A percentile compares a stretch with the other conserved stretches of the same genome.
Evolutionary conservation across 2,797 vertebrate species (phyloP).

Genomic region (Thamnophis elegans): DNA sequence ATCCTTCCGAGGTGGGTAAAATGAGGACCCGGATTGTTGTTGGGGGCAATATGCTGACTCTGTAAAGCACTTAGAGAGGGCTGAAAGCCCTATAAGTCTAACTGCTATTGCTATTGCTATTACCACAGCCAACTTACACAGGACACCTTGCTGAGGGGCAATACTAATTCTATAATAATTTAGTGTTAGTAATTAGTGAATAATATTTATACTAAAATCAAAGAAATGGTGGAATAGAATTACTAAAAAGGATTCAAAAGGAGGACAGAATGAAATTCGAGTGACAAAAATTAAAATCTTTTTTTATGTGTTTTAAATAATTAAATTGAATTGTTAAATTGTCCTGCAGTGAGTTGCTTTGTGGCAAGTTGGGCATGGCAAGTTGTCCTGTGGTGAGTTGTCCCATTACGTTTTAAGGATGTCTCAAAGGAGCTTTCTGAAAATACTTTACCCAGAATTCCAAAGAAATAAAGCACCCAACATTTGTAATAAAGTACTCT

Average conservation of each 20-base stretch:
- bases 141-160: not conserved
- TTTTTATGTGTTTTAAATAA: not conserved
- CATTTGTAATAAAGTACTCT: not conserved
- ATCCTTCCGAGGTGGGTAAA: too few relatives aligned
- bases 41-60: too few relatives aligned
- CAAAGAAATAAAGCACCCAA: not conserved
- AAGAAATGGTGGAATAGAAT: not conserved
- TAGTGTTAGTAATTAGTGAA: too few relatives aligned
- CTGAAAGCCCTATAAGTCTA: too few relatives aligned
- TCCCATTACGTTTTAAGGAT: not conserved
- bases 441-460: not conserved
- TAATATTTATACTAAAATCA: not conserved
- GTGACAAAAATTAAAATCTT: not conserved
- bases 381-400: not conserved
- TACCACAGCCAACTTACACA: not conserved
- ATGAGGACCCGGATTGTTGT: too few relatives aligned
- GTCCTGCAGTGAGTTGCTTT: too few relatives aligned
- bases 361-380: not conserved
- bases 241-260: not conserved
- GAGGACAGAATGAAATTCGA: not conserved
- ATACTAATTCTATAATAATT: too few relatives aligned
- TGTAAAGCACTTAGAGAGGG: too few relatives aligned
- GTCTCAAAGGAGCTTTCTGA: slow-evolving; percentile 8
- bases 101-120: too few relatives aligned
- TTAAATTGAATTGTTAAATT: not conserved